These are phyloP conservation scores for Gymnorhina tibicen DNA, from an alignment of 2,113 vertebrate species.

Conservation along the genomic window DNA sequence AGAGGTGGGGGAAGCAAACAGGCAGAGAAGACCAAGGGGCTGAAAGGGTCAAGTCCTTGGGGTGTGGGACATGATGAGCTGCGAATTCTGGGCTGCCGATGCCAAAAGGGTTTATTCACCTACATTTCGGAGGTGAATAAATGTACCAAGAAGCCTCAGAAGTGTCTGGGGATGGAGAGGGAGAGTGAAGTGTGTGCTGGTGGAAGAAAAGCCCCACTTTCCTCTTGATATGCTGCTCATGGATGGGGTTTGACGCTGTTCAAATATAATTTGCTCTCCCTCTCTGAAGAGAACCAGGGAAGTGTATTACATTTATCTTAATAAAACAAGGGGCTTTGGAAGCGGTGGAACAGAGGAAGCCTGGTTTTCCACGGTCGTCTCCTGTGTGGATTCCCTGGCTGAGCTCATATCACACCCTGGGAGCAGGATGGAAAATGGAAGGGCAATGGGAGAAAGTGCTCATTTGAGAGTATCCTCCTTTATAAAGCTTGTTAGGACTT, in stretches of 20 bases:
- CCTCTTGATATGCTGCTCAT: conserved; percentile 30
- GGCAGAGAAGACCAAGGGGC: neutral
- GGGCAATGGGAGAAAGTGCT: neutral
- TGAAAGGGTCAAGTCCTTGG: neutral
- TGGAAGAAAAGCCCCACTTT: neutral
- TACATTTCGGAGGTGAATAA: neutral
- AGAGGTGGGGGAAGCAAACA: neutral
- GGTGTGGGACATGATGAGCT: neutral
- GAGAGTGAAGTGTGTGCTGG: accelerated
- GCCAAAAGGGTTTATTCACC: neutral
- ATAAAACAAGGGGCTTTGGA: neutral
- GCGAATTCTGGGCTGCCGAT: neutral
- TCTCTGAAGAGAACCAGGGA: neutral
- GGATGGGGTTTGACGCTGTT: neutral
- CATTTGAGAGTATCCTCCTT: neutral
- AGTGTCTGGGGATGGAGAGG: neutral
- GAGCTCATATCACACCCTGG: neutral
- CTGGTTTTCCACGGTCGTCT: accelerated
- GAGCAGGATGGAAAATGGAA: neutral
- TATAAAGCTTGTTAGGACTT: neutral
- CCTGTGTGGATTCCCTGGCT: neutral
- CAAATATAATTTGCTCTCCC: conserved; percentile 2
- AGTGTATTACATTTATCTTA: conserved; percentile 34
- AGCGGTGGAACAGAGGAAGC: neutral
- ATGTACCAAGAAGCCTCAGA: neutral